Evolutionary conservation across 2,888 invertebrate species (phyloP), one percentile per base, ranked within the genome.

Genomic region (Geophilus truncorum): DNA sequence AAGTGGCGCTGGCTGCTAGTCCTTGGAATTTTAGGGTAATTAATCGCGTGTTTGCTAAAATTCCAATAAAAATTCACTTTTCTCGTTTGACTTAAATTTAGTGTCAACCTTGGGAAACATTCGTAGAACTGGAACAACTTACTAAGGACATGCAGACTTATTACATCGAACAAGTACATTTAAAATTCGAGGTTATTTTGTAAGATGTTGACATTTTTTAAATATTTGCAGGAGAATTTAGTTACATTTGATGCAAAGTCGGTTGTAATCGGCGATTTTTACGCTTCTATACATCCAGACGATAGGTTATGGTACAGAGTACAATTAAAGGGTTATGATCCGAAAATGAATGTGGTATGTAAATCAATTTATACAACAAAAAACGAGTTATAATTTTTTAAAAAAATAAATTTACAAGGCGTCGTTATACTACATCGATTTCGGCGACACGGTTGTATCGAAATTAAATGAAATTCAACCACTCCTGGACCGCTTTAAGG

Each of bases 1-100:
- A 90, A 84, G 89, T 94, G 80, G 90, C 92, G 0, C 91, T 92
- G 89, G 93, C 93, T 0, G 92, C 93, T 2, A 93, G 91, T 89
- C 94, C 94, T 0, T 90, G 90, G 87, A 91, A 92, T 87, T 93
- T 93, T 84, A 90, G 91, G 62, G 91, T 92, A 80, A 83, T 34
- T 40, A 34, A n/a, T n/a, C n/a, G n/a, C n/a, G 12, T 15, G 12
- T 45, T 45, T 45, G n/a, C n/a, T n/a, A n/a, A n/a, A n/a, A n/a
- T n/a, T n/a, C n/a, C 32, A 32, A 32, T 32, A 9, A 32, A 6
- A 32, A 6, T 32, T 4, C 9, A 9, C 32, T 32, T 32, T 32
- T 32, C n/a, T n/a, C n/a, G n/a, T n/a, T n/a, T n/a, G n/a, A n/a
- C n/a, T 45, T 4, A 45, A 45, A 45, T 57, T 57, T 23, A 57